Evolutionary conservation across 2,888 invertebrate genomes (phyloP).

Genomic region (Apodemia mormo): DNA sequence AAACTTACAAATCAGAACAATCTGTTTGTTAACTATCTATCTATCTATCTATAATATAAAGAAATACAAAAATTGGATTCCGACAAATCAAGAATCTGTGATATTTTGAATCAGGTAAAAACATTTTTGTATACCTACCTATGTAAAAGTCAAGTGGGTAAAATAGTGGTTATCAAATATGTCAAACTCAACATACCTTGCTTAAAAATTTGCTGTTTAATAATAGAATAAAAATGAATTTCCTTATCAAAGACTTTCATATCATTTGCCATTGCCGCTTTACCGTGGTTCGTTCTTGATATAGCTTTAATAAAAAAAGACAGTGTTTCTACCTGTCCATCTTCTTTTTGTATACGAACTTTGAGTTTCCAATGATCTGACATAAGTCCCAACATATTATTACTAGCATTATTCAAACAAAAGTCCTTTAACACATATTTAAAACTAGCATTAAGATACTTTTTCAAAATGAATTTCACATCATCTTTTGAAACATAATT

Average conservation of each 20-base stretch:
- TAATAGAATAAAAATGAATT: conserved; percentile 54
- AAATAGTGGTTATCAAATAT: no score
- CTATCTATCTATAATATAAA: no score
- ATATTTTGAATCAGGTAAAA: no score
- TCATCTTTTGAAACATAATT: conserved; percentile 48
- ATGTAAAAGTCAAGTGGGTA: no score
- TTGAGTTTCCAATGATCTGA: conserved; percentile 69
- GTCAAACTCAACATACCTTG: conserved; percentile 48
- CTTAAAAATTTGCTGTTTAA: conserved; percentile 53
- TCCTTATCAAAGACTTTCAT: conserved; percentile 63
- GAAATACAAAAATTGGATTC: no score
- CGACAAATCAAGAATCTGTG: no score
- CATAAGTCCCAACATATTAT: conserved; percentile 69
- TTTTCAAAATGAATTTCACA: conserved; percentile 50
- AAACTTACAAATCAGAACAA: no score
- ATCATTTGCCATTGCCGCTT: conserved; percentile 64
- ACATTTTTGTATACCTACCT: no score
- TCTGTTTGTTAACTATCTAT: no score
- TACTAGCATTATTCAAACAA: conserved; percentile 54
- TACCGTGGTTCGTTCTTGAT: conserved; percentile 58
- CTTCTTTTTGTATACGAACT: conserved; percentile 44
- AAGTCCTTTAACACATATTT: conserved; percentile 46
- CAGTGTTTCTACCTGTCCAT: conserved; percentile 42
- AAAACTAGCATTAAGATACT: conserved; percentile 42
- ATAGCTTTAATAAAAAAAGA: conserved; percentile 66